Conservation (phyloP, 2,888 invertebrate genomes). For the Acanthosepion esculentum region DNA sequence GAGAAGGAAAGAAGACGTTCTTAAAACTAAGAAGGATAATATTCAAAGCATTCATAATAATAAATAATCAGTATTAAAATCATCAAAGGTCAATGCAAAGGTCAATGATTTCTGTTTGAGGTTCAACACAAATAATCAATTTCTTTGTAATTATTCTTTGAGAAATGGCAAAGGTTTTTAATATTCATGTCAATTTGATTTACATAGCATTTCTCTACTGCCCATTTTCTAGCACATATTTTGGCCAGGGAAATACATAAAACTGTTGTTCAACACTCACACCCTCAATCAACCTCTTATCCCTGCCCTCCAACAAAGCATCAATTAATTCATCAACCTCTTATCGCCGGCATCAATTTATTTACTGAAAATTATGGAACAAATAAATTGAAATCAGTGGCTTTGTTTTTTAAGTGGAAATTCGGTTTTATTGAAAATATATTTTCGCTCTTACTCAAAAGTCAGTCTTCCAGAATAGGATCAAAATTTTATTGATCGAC, state of each 20-base stretch:
- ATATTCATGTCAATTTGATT: conserved; percentile 39
- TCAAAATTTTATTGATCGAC: neutral
- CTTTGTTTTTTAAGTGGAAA: neutral
- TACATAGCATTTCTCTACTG: conserved; percentile 37
- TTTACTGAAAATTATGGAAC: conserved; percentile 41
- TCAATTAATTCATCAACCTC: neutral
- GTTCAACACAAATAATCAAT: conserved; percentile 33
- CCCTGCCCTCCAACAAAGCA: neutral
- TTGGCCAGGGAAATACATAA: neutral
- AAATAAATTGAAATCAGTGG: neutral
- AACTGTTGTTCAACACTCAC: neutral
- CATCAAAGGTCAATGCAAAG: neutral
- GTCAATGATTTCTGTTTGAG: neutral
- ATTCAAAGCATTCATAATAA: neutral
- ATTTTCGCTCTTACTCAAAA: neutral
- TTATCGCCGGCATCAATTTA: neutral
- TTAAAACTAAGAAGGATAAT: conserved; percentile 20
- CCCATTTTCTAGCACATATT: neutral
- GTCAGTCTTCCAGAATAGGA: neutral
- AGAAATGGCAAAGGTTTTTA: conserved; percentile 34
- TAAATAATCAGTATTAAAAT: conserved; percentile 33
- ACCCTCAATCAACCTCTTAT: neutral
- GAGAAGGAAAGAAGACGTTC: neutral
- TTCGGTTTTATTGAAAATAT: neutral
- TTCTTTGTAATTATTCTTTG: conserved; percentile 22